These are phyloP conservation scores for Crocuta crocuta DNA, from an alignment of 2,113 vertebrate genomes.

Conservation along the genomic window DNA sequence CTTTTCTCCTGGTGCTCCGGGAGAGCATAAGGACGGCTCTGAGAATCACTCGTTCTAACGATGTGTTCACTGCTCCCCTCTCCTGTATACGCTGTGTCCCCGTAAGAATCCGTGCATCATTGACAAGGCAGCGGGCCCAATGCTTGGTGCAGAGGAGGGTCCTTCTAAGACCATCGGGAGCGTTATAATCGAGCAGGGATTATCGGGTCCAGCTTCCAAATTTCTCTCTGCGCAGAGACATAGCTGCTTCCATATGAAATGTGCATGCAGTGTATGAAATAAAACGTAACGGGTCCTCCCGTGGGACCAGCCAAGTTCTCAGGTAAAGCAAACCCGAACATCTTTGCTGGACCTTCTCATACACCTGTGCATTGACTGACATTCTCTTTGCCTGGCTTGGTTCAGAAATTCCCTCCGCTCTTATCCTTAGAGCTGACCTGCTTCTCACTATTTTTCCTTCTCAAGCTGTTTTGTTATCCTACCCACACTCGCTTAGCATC, in stretches of 20 bases:
- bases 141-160: neutral
- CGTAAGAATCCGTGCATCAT: neutral
- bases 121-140: neutral
- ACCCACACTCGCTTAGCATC: neutral
- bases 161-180: neutral
- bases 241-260: neutral
- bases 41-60: constrained; percentile 3
- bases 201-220: neutral
- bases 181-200: neutral
- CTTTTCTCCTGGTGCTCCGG: neutral
- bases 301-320: neutral
- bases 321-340: neutral
- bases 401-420: neutral
- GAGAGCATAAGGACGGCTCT: neutral
- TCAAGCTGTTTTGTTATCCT: neutral
- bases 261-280: neutral
- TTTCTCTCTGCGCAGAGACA: neutral
- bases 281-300: neutral
- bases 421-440: neutral
- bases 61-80: neutral
- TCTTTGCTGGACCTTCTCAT: neutral
- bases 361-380: neutral
- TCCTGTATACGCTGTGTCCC: neutral
- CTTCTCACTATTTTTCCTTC: neutral
- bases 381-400: neutral